Base-by-base conservation (phyloP, 1,140 invertebrate genomes). In the Lanistes nyassanus region DNA sequence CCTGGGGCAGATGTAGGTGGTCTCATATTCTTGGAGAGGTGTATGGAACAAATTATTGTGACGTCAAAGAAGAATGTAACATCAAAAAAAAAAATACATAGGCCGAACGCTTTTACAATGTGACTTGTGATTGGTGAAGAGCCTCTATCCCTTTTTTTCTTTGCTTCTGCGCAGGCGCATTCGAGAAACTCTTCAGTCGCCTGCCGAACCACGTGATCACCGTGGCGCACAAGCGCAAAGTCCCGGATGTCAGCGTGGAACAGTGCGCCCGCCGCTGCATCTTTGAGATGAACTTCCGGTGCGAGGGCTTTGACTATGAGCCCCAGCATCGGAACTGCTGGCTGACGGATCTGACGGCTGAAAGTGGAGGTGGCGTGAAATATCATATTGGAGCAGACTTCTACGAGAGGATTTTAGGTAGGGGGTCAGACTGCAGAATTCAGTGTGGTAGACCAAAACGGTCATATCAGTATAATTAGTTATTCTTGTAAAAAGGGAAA, bases 251-350 rank as follows among this genome's bases (percentile, higher is more conserved):
- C 31, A 83, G 77, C 39, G 81, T 84, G 13, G 86, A 88, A 66
- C 77, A 83, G 65, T 88, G 87, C 76, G 83, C 86, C n/a, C 78
- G 86, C 51, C 77, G 82, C 58, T 88, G 87, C 77, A 79, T 87
- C n/a, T 76, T 86, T 26, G 87, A 87, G 75, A 80, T 81, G 72
- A 72, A 62, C 21, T 88, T 88, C 80, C 81, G 82, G 75, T 88
- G 87, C 76, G 71, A 75, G 29, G 87, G 86, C 1, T 88, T 87
- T 79, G 86, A 87, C 74, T 87, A 84, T 62, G 85, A 84, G 31
- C 73, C 74, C 3, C 70, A 73, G 29, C 42, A 79, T 3, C 60
- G 75, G 53, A 85, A 81, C 68, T 88, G 87, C 74, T 86, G 83
- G 82, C 73, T 88, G 26, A 85, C 85, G 5, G 82, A 84, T 19